Evolutionary conservation across 1,140 invertebrate species (phyloP).

Genomic region (Schlechtendalia chinensis): DNA sequence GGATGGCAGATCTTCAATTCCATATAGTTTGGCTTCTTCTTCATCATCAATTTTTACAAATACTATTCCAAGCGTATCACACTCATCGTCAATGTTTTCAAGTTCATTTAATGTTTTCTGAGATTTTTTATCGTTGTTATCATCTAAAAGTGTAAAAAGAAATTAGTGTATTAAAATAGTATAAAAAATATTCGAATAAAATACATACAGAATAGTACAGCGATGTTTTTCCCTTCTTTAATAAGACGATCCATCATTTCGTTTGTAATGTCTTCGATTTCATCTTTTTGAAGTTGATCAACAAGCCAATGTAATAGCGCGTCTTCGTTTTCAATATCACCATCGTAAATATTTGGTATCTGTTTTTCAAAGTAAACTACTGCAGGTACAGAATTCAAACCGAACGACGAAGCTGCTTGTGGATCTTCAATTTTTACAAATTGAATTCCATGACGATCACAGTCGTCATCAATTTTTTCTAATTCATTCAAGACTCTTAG

Average conservation of each 20-base stretch:
- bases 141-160: conserved; percentile 64
- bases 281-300: conserved; percentile 82
- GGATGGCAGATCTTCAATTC: conserved; percentile 81
- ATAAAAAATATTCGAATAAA: neutral
- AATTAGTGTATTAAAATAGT: neutral
- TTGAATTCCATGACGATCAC: conserved; percentile 86
- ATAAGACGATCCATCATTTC: conserved; percentile 89
- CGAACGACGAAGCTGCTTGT: conserved; percentile 77
- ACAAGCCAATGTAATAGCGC: conserved; percentile 86
- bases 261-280: conserved; percentile 93
- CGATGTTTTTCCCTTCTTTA: conserved; percentile 82
- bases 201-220: conserved; percentile 87
- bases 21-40: conserved; percentile 86
- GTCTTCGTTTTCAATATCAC: conserved; percentile 87
- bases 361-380: conserved; percentile 92
- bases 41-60: conserved; percentile 92
- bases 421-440: conserved; percentile 91
- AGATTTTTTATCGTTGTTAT: conserved; percentile 86
- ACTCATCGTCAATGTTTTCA: conserved; percentile 94
- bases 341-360: conserved; percentile 88
- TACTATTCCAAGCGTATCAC: conserved; percentile 79
- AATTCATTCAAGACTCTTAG: conserved; percentile 79
- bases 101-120: conserved; percentile 82
- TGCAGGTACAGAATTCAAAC: conserved; percentile 78
- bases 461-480: conserved; percentile 91